phyloP scores from a whole-genome alignment of 2,888 invertebrate genomes.

The Bedellia somnulentella region DNA sequence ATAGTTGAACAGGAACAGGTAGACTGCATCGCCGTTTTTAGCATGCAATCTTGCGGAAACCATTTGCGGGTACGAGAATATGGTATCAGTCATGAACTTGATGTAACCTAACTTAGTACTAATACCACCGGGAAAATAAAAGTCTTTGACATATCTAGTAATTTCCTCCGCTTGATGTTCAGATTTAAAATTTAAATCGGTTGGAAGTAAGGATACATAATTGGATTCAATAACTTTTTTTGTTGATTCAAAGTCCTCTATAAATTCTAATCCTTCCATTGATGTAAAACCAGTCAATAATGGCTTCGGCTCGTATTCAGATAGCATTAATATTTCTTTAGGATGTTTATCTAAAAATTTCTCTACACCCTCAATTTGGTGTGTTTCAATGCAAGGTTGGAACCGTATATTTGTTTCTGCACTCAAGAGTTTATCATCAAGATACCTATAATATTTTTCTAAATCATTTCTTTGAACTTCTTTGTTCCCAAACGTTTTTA shows the following conservation, averaged over 20 bases:
- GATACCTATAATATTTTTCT: not conserved
- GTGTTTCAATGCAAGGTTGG: slow-evolving; percentile 2
- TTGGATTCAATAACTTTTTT: slow-evolving; percentile 1
- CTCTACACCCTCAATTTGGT: not conserved
- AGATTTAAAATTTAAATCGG: not conserved
- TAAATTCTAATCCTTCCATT: slow-evolving; percentile 1
- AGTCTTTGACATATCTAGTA: slow-evolving; percentile 1
- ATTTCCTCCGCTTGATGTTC: not conserved
- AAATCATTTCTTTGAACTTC: too few species aligned
- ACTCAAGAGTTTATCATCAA: not conserved
- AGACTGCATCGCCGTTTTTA: slow-evolving; percentile 1
- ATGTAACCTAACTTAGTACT: not conserved
- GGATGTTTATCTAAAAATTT: not conserved
- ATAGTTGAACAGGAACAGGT: slow-evolving; percentile 1
- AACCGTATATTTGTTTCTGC: not conserved
- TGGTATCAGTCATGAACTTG: slow-evolving; percentile 1
- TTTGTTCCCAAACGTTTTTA: too few species aligned
- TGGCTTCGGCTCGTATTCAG: slow-evolving; percentile 1
- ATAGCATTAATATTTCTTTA: not conserved
- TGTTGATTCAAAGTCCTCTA: not conserved
- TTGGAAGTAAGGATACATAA: not conserved
- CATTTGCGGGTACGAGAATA: slow-evolving; percentile 1
- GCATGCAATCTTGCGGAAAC: slow-evolving; percentile 2
- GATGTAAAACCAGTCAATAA: slow-evolving; percentile 3
- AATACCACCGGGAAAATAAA: not conserved